A percentile compares a stretch with the other conserved stretches of the same genome.
These are phyloP conservation scores for Apotomis capreana DNA, from an alignment of 2,888 invertebrate species.

Conservation along the genomic window DNA sequence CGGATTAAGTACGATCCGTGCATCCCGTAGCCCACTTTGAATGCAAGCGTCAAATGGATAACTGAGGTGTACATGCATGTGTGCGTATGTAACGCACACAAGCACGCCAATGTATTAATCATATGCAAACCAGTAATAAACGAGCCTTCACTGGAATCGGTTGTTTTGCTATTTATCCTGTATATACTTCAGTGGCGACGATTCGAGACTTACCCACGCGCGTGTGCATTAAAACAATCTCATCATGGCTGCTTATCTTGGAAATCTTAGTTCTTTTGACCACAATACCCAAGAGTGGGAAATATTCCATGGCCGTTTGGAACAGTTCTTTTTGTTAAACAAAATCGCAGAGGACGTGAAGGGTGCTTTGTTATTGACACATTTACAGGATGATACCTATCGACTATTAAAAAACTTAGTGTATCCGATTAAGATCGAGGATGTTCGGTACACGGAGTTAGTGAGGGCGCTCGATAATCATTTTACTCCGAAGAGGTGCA, in stretches of 20 bases:
- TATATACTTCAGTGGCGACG: neutral
- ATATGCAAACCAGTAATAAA: too few species aligned
- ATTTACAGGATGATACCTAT: slow-evolving; percentile 12
- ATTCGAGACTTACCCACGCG: neutral
- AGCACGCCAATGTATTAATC: too few species aligned
- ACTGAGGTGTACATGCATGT: too few species aligned
- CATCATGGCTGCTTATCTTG: slow-evolving; percentile 1
- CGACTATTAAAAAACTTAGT: slow-evolving; percentile 17
- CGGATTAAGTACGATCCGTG: slow-evolving; percentile 1
- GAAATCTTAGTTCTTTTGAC: slow-evolving; percentile 8
- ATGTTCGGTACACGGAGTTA: slow-evolving; percentile 20
- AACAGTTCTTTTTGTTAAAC: slow-evolving; percentile 7
- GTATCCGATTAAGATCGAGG: slow-evolving; percentile 37
- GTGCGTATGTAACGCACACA: too few species aligned
- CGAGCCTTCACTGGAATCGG: too few species aligned
- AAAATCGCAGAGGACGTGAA: neutral
- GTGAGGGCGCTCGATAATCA: slow-evolving; percentile 34
- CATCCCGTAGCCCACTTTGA: neutral
- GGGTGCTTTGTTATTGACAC: slow-evolving; percentile 15
- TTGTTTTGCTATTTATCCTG: too few species aligned
- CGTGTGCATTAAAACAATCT: neutral
- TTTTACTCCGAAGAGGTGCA: slow-evolving; percentile 44
- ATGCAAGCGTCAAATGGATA: slow-evolving; percentile 1
- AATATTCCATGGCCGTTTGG: slow-evolving; percentile 3
- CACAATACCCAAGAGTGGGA: slow-evolving; percentile 16